Evolutionary conservation across 2,113 vertebrate species (phyloP).

Genomic region (Pelusios castaneus): DNA sequence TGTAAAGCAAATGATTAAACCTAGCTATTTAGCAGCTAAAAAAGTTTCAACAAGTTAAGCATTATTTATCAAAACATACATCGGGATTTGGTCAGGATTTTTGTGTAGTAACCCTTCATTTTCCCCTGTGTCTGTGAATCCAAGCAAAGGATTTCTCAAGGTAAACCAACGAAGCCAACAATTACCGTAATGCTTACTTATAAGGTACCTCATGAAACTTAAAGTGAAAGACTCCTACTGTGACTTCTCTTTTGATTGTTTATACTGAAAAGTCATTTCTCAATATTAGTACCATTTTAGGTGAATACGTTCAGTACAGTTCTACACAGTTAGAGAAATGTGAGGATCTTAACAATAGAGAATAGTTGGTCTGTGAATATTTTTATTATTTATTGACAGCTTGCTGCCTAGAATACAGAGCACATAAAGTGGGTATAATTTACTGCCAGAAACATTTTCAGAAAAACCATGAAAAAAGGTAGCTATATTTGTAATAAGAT

Average conservation of each 20-base stretch:
- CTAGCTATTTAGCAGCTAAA: background rate
- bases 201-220: background rate
- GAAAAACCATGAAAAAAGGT: background rate
- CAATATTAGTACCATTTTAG: background rate
- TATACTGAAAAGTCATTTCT: conserved; percentile 26
- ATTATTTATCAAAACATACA: conserved; percentile 6
- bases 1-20: background rate
- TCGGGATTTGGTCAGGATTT: background rate
- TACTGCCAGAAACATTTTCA: background rate
- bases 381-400: background rate
- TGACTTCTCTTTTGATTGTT: background rate
- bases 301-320: background rate
- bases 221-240: background rate
- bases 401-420: background rate
- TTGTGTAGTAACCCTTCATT: background rate
- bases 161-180: conserved; percentile 11
- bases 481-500: background rate
- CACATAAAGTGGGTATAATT: background rate
- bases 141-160: conserved; percentile 38
- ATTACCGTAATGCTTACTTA: background rate
- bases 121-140: conserved; percentile 29
- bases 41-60: conserved; percentile 9
- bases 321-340: background rate
- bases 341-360: background rate
- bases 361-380: background rate